phyloP scores from a whole-genome alignment of 2,113 vertebrate genomes.

The Chionis minor region DNA sequence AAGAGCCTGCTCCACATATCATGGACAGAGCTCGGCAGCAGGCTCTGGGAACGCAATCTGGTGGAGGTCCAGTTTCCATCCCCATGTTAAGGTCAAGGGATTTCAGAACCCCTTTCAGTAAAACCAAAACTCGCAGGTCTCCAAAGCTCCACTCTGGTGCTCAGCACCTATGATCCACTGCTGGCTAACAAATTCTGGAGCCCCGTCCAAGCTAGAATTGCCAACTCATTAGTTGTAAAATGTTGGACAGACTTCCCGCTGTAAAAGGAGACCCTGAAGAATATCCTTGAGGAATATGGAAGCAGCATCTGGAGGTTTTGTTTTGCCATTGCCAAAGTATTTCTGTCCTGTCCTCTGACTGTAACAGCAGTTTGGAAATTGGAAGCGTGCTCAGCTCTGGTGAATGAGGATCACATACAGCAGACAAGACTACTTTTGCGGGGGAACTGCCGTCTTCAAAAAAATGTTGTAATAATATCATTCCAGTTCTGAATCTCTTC shows the following conservation, averaged over 20 bases:
- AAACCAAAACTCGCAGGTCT: not conserved
- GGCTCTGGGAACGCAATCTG: not conserved
- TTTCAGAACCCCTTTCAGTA: not conserved
- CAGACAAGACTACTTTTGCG: not conserved
- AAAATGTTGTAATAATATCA: not conserved
- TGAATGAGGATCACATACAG: not conserved
- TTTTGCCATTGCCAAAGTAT: not conserved
- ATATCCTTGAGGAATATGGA: slow-evolving; percentile 7
- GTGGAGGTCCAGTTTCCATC: not conserved
- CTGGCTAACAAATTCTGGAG: slow-evolving; percentile 23
- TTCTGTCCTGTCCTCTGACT: not conserved
- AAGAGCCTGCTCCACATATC: not conserved
- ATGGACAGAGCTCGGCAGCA: not conserved
- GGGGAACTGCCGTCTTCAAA: not conserved
- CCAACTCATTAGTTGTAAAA: slow-evolving; percentile 35
- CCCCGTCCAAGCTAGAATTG: not conserved
- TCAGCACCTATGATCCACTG: not conserved
- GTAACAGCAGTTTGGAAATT: not conserved
- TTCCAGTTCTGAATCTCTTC: not conserved
- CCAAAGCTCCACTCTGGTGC: not conserved
- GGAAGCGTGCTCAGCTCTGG: not conserved
- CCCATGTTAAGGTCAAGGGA: not conserved
- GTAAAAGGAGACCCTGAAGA: slow-evolving; percentile 19
- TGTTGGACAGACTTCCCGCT: not conserved
- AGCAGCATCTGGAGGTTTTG: not conserved